Evolutionary conservation across 2,113 vertebrate species (phyloP), one percentile per base, ranked within the genome.

Genomic region (Phoenicopterus ruber): DNA sequence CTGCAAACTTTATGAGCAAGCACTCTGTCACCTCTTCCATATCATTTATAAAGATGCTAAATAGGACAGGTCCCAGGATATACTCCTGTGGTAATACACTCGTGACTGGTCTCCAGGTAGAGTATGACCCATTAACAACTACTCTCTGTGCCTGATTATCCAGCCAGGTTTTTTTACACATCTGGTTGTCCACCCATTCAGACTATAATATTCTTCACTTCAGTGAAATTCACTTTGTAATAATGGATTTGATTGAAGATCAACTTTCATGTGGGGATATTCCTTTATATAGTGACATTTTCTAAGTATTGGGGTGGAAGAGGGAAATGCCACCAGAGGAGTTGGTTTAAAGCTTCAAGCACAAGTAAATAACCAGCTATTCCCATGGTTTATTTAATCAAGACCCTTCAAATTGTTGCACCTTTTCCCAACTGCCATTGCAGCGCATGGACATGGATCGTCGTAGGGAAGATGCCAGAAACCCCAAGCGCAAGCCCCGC

Each of bases 401-500:
- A 31, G 46, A 62, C 31, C 29, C 14, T 55, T 29, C 95, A 84
- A 93, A 58, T 28, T 19, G 36, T 70, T 71, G 59, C 22, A 18
- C 28, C 85, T 47, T 77, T 82, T 82, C 28, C 28, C 46, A 24
- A 18, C 80, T 20, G 18, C 71, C 54, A 47, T 52, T 67, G 15
- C 85, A 99, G 99, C 98, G 99, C 11, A 99, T 99, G 99, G 99
- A 99, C 95, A 96, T 99, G 95, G 99, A 99, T 92, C 97, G 99
- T 36, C 98, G 99, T 26, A 98, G 99, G 6, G 99, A 99, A 71
- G 99, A 99, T 2, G 99, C 99, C 8, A 98, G 99, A 32, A 99
- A 99, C 85, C 99, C 99, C 2, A 99, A 99, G 46, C 98, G 99
- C 29, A 99, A 98, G 87, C 99, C 99, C 5, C 99, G 99, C 34